These are phyloP conservation scores for Stenolophus ochropezus DNA, from an alignment of 2,888 invertebrate genomes.

Conservation along the genomic window DNA sequence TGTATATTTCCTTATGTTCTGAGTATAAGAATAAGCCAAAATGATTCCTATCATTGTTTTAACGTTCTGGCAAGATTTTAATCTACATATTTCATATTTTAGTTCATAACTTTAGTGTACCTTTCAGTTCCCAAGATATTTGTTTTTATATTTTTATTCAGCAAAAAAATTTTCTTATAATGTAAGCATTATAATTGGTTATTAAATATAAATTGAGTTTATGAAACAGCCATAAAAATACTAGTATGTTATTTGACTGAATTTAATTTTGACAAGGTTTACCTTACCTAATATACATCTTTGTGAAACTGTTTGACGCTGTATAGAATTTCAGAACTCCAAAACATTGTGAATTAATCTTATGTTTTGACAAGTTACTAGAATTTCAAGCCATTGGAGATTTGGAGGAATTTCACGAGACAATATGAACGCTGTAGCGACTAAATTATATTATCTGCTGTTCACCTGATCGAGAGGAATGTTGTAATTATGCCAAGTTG, in stretches of 20 bases:
- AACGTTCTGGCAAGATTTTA: no score
- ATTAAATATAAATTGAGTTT: no score
- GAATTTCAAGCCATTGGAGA: slow-evolving; percentile 42
- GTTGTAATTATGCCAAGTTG: slow-evolving; percentile 27
- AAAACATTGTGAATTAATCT: slow-evolving; percentile 55
- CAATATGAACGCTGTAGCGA: slow-evolving; percentile 32
- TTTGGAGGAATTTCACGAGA: slow-evolving; percentile 37
- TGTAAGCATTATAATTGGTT: no score
- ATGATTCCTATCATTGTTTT: no score
- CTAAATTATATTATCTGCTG: slow-evolving; percentile 53
- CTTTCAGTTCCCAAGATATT: no score
- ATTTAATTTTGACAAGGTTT: background rate
- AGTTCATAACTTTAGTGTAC: no score
- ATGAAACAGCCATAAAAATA: no score
- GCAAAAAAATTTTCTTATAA: no score
- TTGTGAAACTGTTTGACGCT: background rate
- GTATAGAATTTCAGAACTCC: background rate
- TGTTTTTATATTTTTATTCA: no score
- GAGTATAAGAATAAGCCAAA: no score
- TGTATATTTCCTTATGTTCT: no score
- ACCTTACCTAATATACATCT: background rate
- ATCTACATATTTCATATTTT: no score
- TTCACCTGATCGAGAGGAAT: slow-evolving; percentile 55
- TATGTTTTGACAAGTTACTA: slow-evolving; percentile 53
- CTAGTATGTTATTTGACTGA: background rate